Conservation (phyloP, 2,113 vertebrate genomes). For the Chelonoidis abingdonii region DNA sequence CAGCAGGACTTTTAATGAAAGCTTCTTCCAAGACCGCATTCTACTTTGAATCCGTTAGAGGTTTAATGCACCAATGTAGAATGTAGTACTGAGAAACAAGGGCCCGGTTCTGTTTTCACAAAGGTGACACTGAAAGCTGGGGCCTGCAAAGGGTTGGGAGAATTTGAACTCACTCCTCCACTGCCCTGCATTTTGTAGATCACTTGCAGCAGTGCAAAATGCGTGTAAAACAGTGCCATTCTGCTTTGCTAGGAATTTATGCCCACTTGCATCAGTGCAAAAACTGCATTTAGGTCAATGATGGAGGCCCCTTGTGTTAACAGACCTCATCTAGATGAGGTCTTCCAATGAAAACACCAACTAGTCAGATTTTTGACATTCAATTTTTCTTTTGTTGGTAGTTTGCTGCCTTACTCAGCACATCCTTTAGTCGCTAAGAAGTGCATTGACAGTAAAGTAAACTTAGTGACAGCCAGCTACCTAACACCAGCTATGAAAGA, state of each 20-base stretch:
- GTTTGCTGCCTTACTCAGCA: constrained; percentile 89
- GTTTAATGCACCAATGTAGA: not conserved
- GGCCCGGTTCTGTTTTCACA: not conserved
- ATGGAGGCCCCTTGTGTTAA: not conserved
- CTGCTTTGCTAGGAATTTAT: not conserved
- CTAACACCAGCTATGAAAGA: constrained; percentile 91
- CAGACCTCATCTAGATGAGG: constrained; percentile 1
- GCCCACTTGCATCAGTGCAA: not conserved
- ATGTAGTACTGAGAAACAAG: not conserved
- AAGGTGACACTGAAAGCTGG: not conserved
- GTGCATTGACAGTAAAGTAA: constrained; percentile 91
- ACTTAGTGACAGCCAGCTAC: constrained; percentile 96
- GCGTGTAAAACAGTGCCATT: not conserved
- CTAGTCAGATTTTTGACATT: constrained; percentile 15
- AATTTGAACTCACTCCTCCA: not conserved
- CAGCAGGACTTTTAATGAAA: constrained; percentile 7
- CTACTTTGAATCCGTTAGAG: constrained; percentile 19
- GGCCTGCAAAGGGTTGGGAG: not conserved
- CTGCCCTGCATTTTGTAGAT: not conserved
- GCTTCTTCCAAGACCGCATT: not conserved
- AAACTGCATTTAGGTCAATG: not conserved
- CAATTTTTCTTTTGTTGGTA: constrained; percentile 66
- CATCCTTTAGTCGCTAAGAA: constrained; percentile 92
- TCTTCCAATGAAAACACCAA: constrained; percentile 1
- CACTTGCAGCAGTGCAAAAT: not conserved